A percentile compares a stretch with the other conserved stretches of the same genome.
phyloP scores from a whole-genome alignment of 2,888 invertebrate species.

The Amphipoea lucens region DNA sequence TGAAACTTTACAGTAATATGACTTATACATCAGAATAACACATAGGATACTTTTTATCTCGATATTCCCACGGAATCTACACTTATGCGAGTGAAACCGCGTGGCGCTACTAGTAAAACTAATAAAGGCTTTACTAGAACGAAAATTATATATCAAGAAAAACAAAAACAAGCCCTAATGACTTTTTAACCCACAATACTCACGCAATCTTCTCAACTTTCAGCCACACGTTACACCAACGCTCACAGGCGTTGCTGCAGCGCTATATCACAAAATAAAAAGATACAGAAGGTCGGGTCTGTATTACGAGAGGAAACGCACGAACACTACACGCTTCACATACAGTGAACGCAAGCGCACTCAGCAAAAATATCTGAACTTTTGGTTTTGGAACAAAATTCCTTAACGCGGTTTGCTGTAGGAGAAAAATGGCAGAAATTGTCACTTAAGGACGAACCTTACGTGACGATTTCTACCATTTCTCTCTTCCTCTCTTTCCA shows the following conservation, averaged over 20 bases:
- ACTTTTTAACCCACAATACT: slow-evolving; percentile 39
- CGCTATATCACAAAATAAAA: neutral
- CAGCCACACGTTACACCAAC: slow-evolving; percentile 33
- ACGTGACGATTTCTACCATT: no score
- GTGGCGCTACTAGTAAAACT: neutral
- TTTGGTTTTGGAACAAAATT: no score
- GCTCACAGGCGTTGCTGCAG: slow-evolving; percentile 36
- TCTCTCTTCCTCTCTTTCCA: no score
- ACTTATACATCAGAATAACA: no score
- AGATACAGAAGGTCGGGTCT: neutral
- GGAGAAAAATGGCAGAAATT: no score
- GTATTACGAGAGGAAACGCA: neutral
- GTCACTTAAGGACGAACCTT: no score
- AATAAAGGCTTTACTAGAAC: neutral
- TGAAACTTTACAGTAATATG: no score
- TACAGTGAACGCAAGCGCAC: neutral
- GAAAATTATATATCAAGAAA: neutral
- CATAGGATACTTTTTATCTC: no score
- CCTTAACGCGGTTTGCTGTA: no score
- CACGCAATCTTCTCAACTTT: slow-evolving; percentile 40
- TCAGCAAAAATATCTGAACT: neutral
- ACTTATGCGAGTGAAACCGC: no score
- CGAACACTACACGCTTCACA: neutral
- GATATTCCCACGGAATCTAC: no score
- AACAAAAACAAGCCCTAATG: slow-evolving; percentile 20